Evolutionary conservation across 1,140 invertebrate species (phyloP).

Genomic region (Papilio polyxenes): DNA sequence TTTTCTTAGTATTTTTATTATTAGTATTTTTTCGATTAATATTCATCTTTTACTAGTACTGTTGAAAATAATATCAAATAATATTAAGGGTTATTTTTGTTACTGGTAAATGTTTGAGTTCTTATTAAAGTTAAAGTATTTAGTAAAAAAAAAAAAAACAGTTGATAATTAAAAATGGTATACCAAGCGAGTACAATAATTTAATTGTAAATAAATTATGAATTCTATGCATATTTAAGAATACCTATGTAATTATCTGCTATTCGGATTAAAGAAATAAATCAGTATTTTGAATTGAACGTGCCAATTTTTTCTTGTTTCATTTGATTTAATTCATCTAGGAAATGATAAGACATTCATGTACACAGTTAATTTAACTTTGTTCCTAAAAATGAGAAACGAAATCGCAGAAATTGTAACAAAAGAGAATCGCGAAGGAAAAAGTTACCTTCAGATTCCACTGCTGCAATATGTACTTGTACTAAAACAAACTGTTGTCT

Average conservation of each 20-base stretch:
- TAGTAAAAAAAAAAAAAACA: constrained; percentile 45
- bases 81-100: constrained; percentile 18
- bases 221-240: constrained; percentile 64
- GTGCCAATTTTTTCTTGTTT: constrained; percentile 76
- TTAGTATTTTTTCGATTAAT: constrained; percentile 7
- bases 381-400: no score
- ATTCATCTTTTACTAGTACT: background rate
- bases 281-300: constrained; percentile 77
- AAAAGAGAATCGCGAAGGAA: no score
- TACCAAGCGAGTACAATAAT: constrained; percentile 78
- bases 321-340: constrained; percentile 48
- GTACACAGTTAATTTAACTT: no score
- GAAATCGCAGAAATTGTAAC: no score
- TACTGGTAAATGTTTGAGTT: constrained; percentile 42
- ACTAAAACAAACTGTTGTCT: no score
- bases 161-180: constrained; percentile 64
- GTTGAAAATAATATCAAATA: background rate
- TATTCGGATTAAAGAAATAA: constrained; percentile 71
- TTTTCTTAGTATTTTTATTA: background rate
- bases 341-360: no score
- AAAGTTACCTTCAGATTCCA: no score
- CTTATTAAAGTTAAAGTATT: constrained; percentile 51
- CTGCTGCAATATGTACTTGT: no score
- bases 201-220: constrained; percentile 72
- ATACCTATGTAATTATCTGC: constrained; percentile 66